These are phyloP conservation scores for Philopotamus ludificatus DNA, from an alignment of 1,140 invertebrate genomes.

Conservation along the genomic window DNA sequence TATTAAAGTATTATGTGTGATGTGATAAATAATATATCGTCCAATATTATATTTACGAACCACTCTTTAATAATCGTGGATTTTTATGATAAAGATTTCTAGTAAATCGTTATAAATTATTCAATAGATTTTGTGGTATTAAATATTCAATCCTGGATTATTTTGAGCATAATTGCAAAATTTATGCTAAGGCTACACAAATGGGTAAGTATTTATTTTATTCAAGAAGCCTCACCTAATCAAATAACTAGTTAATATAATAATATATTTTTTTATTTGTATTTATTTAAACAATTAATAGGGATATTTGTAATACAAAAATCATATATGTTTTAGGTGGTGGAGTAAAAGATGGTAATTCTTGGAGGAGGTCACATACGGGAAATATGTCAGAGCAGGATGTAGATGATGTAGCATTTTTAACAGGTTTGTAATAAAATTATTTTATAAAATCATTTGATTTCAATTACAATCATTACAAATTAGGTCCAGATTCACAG, in stretches of 20 bases:
- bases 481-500: constrained; percentile 34
- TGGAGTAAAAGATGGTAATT: constrained; percentile 36
- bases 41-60: too few relatives aligned
- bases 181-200: constrained; percentile 2
- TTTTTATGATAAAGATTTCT: too few relatives aligned
- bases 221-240: too few relatives aligned
- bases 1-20: too few relatives aligned
- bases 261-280: background rate
- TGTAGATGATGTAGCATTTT: constrained; percentile 88
- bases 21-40: too few relatives aligned
- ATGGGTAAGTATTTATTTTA: constrained; percentile 26
- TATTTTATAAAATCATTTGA: background rate
- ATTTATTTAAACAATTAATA: background rate
- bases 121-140: too few relatives aligned
- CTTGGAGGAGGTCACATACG: constrained; percentile 37
- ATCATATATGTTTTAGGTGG: constrained; percentile 23
- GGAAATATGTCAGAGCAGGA: constrained; percentile 80
- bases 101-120: too few relatives aligned
- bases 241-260: background rate
- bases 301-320: background rate
- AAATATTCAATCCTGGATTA: constrained; percentile 22
- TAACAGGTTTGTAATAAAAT: constrained; percentile 66
- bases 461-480: constrained; percentile 4
- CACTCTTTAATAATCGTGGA: too few relatives aligned
- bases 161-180: constrained; percentile 23